Evolutionary conservation across 2,888 invertebrate species (phyloP), one percentile per base, ranked within the genome.

Genomic region (Zele albiditarsus): DNA sequence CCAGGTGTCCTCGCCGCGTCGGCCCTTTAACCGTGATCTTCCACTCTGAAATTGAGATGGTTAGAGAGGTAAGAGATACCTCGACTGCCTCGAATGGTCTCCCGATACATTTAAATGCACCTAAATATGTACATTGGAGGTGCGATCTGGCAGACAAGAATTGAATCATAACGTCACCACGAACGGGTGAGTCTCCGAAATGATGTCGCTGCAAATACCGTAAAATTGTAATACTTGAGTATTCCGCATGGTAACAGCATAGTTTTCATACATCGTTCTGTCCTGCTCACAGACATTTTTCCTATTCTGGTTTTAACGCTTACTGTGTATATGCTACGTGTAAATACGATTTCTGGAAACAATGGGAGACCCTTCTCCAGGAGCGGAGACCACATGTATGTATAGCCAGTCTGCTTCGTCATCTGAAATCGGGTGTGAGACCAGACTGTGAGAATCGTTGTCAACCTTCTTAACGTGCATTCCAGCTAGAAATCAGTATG

Each of bases 41-140:
- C 57, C 76, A 75, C 78, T 69, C 76, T 78, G 78, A 77, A 79
- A 79, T 76, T 79, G 73, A 79, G 74, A 76, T 79, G 76, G 77
- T 77, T 79, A 76, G 74, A 76, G 79, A 75, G 77, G 77, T 75
- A 74, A 74, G 75, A 70, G 69, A 67, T 73, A 63, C 67, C 53
- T 31, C 66, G 68, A 73, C 78, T 68, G 62, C 58, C 74, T 65
- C 25, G 49, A 60, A 66, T 23, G 70, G n/a, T 60, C 60, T 27
- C 5, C 25, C 31, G 6, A 25, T 20, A 14, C 65, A 46, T 70
- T 62, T 42, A 58, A 46, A 70, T 63, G 20, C 72, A 20, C 27
- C 10, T 33, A 28, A 53, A 63, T 62, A 27, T 14, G 20, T 23
- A 14, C 27, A 53, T 20, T 42, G 70, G 66, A 46, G 57, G 63